Conservation (phyloP, 1,140 invertebrate genomes). For the Amyelois transitella region DNA sequence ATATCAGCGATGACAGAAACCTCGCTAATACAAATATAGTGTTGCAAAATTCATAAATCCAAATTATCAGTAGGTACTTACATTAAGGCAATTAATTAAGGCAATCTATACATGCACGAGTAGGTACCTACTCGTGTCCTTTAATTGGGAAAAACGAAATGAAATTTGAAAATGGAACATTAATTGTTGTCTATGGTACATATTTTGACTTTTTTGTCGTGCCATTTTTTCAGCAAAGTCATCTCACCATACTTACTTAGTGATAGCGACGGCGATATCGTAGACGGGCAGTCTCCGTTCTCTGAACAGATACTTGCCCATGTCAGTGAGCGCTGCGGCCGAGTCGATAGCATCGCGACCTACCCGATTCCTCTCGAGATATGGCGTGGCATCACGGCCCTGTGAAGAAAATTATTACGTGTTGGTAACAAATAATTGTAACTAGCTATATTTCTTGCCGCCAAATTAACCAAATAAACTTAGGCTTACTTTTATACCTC, state of each 20-base stretch:
- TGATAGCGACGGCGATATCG: constrained; percentile 96
- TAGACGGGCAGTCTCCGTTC: constrained; percentile 94
- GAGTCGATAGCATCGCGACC: constrained; percentile 95
- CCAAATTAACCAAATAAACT: too few relatives aligned
- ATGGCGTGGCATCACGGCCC: constrained; percentile 95
- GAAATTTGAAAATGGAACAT: too few relatives aligned
- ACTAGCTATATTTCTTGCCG: neutral
- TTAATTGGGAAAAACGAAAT: too few relatives aligned
- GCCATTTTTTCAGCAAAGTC: neutral
- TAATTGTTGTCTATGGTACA: neutral
- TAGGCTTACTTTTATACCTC: too few relatives aligned
- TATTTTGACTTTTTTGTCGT: neutral
- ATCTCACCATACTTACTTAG: constrained; percentile 84
- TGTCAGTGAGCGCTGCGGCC: constrained; percentile 93
- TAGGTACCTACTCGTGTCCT: too few relatives aligned
- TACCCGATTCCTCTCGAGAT: constrained; percentile 93
- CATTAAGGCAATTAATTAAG: neutral
- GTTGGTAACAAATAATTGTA: neutral
- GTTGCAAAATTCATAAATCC: too few relatives aligned
- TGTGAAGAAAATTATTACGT: constrained; percentile 43
- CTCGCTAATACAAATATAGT: neutral
- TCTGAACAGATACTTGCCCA: constrained; percentile 97
- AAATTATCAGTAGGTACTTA: too few relatives aligned
- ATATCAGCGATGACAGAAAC: too few relatives aligned
- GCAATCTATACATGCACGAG: neutral